Percentiles rank a stretch among this genome's conserved stretches.
These are phyloP conservation scores for Drosophila quinaria DNA, from an alignment of 2,888 invertebrate genomes.

Conservation along the genomic window DNA sequence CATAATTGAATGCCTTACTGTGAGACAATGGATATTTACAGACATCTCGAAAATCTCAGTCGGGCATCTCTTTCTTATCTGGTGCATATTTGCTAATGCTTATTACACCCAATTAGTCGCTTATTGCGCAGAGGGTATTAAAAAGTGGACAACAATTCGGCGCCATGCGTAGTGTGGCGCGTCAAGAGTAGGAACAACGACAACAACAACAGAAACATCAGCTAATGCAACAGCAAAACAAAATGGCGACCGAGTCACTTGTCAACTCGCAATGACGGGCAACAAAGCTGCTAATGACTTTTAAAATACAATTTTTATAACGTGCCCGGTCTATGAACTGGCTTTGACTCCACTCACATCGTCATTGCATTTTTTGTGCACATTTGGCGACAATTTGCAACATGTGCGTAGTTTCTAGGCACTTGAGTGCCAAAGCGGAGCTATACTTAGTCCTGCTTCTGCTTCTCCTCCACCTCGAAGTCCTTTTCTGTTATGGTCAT, in stretches of 20 bases:
- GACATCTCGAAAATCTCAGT: no score
- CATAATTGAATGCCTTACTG: no score
- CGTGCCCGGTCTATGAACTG: conserved; percentile 39
- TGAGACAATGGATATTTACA: no score
- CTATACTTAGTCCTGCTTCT: conserved; percentile 11
- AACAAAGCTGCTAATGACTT: conserved; percentile 84
- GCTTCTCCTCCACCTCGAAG: no score
- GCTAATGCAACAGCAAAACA: conserved; percentile 20
- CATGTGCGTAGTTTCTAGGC: conserved; percentile 59
- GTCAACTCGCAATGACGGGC: conserved; percentile 59
- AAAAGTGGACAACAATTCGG: conserved; percentile 28
- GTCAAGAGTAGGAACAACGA: conserved; percentile 29
- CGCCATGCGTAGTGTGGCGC: conserved; percentile 12
- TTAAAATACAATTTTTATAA: conserved; percentile 75
- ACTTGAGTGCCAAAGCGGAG: conserved; percentile 40
- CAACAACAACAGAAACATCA: conserved; percentile 15
- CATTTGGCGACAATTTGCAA: conserved; percentile 69
- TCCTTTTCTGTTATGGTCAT: conserved; percentile 11
- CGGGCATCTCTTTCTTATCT: no score
- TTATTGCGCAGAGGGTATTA: conserved; percentile 26
- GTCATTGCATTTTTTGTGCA: conserved; percentile 21
- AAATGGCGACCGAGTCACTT: conserved; percentile 49
- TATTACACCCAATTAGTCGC: conserved; percentile 1
- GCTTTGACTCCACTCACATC: conserved; percentile 28
- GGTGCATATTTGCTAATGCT: not conserved